Evolutionary conservation across 2,888 invertebrate species (phyloP), one percentile per base, ranked within the genome.

Genomic region (Pristionchus fissidentatus): DNA sequence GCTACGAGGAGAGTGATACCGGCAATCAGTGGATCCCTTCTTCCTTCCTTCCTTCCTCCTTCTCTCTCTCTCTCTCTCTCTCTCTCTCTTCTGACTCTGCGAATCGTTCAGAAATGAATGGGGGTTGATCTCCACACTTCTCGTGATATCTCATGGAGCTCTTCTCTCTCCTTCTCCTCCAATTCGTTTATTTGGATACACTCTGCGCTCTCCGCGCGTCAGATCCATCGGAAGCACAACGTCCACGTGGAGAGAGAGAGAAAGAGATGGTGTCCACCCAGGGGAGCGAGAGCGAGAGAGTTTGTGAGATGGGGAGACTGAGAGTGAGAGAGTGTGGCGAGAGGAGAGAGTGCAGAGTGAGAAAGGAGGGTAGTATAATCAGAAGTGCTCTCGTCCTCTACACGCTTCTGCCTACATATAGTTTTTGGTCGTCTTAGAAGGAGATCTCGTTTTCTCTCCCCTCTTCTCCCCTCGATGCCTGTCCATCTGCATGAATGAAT

Each of bases 171-270:
- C 49, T 29, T 32, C 29, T 46, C 49, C 62, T 29, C 49, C 49
- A 49, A 10, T 15, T 26, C 75, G 49, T 77, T 49, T 49, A 46
- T 49, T 49, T 77, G 35, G 75, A 77, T 77, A 77, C 49, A 49
- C 75, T 49, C 49, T 77, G 41, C 66, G 66, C 41, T 70, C 70
- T 70, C 26, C 70, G n/a, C 26, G 43, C 70, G 70, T 70, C 70
- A 70, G 70, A 32, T 29, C 66, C 70, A n/a, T 70, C 22, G 70
- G 70, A 41, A 26, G 22, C 32, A 29, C 29, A 10, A n/a, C 57
- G 35, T 70, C 70, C 70, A 70, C 70, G 70, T 70, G 70, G 4
- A n/a, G n/a, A n/a, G n/a, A n/a, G n/a, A n/a, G n/a, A n/a, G n/a
- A n/a, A n/a, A n/a, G 55, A 19, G 55, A 55, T 15, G 70, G 26